Percentiles rank a stretch among this genome's conserved stretches.
These are phyloP conservation scores for Poecilus cupreus DNA, from an alignment of 2,888 invertebrate genomes.

Conservation along the genomic window DNA sequence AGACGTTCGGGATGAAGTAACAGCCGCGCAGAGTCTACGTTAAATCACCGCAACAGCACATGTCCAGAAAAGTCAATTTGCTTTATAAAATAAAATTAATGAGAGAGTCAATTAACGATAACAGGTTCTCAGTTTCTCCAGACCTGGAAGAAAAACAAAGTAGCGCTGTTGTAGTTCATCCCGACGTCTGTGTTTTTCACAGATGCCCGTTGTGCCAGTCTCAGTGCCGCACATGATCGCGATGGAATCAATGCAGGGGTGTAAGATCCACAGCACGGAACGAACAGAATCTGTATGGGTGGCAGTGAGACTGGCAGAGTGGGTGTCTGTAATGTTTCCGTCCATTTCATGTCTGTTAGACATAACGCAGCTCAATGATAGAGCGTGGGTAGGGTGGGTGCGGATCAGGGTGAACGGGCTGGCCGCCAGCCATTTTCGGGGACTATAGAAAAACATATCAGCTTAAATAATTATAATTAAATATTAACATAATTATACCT, in stretches of 20 bases:
- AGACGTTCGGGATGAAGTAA: slow-evolving; percentile 61
- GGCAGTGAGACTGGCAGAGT: slow-evolving; percentile 51
- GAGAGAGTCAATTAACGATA: slow-evolving; percentile 53
- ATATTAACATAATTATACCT: slow-evolving; percentile 75
- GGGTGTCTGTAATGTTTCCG: slow-evolving; percentile 73
- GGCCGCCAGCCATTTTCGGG: slow-evolving; percentile 74
- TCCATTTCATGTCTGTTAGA: slow-evolving; percentile 72
- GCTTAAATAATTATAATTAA: slow-evolving; percentile 77
- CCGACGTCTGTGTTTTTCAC: slow-evolving; percentile 46
- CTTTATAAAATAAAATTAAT: slow-evolving; percentile 45
- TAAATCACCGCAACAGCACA: slow-evolving; percentile 19
- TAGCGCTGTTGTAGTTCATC: slow-evolving; percentile 39
- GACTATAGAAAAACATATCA: slow-evolving; percentile 84
- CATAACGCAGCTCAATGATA: slow-evolving; percentile 71
- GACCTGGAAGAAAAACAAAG: slow-evolving; percentile 5
- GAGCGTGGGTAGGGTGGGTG: slow-evolving; percentile 72
- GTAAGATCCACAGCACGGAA: neutral
- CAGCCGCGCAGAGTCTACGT: neutral
- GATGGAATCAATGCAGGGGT: slow-evolving; percentile 20
- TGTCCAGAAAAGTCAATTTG: slow-evolving; percentile 59
- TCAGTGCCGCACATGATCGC: slow-evolving; percentile 6
- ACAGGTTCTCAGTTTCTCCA: slow-evolving; percentile 40
- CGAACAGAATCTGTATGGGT: neutral
- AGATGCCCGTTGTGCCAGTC: slow-evolving; percentile 28
- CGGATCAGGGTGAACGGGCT: slow-evolving; percentile 71